Evolutionary conservation across 2,797 vertebrate species (phyloP).

Genomic region (Okamejei kenojei): DNA sequence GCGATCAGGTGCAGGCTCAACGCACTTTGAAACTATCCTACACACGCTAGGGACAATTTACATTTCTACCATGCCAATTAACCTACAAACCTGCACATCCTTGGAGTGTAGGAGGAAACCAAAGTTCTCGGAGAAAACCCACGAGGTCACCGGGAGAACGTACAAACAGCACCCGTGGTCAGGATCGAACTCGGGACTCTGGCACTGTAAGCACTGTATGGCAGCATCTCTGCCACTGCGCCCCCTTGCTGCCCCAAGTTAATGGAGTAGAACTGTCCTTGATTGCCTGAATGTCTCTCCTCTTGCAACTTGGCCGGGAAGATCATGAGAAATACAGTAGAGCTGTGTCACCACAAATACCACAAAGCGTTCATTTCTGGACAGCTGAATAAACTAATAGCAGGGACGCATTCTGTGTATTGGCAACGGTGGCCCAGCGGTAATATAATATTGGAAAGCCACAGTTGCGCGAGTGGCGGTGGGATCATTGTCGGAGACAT

Average conservation of each 20-base stretch:
- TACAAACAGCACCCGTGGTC: no score
- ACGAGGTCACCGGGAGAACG: no score
- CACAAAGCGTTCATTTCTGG: conserved; percentile 1
- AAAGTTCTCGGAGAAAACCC: no score
- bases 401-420: not conserved
- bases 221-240: no score
- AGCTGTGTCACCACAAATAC: not conserved
- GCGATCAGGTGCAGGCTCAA: no score
- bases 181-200: no score
- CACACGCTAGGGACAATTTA: no score
- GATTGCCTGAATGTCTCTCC: not conserved
- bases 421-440: not conserved
- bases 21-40: no score
- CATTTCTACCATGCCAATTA: no score
- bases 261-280: not conserved
- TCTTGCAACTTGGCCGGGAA: not conserved
- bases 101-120: no score
- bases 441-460: conserved; percentile 16
- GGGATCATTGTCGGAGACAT: not conserved
- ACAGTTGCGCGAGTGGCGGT: not conserved
- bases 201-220: no score
- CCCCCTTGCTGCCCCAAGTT: not conserved
- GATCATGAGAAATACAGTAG: not conserved
- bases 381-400: conserved; percentile 33
- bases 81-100: no score